These are phyloP conservation scores for Synergus japonicus DNA, from an alignment of 2,888 invertebrate genomes.

Conservation along the genomic window DNA sequence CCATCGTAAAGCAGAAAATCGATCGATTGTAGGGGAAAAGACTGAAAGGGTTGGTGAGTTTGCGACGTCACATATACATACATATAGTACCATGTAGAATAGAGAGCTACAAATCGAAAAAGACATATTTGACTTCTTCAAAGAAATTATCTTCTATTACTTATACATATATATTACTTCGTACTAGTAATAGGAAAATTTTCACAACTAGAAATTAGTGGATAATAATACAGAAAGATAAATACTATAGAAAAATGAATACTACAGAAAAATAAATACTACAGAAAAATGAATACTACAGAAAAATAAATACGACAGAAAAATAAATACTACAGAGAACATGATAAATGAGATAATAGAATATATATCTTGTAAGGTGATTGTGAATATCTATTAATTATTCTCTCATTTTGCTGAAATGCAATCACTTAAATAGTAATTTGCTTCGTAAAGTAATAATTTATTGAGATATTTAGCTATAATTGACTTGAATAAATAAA, in stretches of 20 bases:
- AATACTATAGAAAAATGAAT: too few species aligned
- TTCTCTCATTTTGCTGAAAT: neutral
- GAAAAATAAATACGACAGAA: too few species aligned
- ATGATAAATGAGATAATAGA: neutral
- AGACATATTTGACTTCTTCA: conserved; percentile 2
- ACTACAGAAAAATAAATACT: too few species aligned
- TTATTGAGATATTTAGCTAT: neutral
- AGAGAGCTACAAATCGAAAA: conserved; percentile 21
- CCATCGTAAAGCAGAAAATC: conserved; percentile 46
- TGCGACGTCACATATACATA: conserved; percentile 43
- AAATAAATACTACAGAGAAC: neutral
- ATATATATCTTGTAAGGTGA: neutral
- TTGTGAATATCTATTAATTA: neutral
- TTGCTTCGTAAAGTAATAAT: neutral
- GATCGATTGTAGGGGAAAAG: conserved; percentile 39
- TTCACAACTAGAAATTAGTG: too few species aligned
- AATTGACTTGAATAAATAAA: neutral
- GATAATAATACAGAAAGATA: too few species aligned
- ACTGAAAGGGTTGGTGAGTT: conserved; percentile 41
- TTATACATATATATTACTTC: neutral
- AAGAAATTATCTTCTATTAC: neutral
- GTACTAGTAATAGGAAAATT: too few species aligned
- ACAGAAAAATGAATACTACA: too few species aligned
- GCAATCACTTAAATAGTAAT: neutral
- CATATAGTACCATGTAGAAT: conserved; percentile 18